phyloP scores from a whole-genome alignment of 2,797 vertebrate species.

The Delichon dasypus region DNA sequence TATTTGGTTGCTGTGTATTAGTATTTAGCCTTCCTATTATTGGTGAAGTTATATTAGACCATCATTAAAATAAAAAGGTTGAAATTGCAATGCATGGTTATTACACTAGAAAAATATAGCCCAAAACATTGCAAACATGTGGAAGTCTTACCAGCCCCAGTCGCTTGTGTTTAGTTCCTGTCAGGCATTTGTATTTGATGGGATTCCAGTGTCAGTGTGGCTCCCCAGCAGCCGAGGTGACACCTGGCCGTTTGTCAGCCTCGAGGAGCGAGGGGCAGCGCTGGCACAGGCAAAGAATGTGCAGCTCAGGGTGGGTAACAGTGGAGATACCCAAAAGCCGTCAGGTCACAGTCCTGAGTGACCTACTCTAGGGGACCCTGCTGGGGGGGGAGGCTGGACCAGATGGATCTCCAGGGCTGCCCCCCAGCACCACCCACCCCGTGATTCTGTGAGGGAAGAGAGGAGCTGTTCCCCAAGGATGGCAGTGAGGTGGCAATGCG shows the following conservation, averaged over 20 bases:
- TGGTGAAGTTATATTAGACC: background rate
- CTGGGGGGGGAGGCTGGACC: background rate
- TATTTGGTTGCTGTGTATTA: background rate
- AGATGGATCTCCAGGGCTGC: background rate
- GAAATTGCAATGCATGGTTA: background rate
- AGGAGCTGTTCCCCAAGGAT: background rate
- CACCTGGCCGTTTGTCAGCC: fast-evolving
- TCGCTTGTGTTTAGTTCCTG: background rate
- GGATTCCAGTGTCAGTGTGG: background rate
- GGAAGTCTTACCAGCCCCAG: background rate
- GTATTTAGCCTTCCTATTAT: constrained; percentile 32
- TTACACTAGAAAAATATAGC: background rate
- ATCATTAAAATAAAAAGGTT: constrained; percentile 18
- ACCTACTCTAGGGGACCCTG: background rate
- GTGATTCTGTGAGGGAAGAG: background rate
- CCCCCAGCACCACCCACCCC: fast-evolving
- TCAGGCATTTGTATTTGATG: background rate
- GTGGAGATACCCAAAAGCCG: background rate
- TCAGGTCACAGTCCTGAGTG: background rate
- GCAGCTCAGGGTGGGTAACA: background rate
- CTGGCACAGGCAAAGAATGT: background rate
- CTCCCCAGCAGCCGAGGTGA: background rate
- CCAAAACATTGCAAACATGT: background rate
- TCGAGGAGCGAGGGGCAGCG: fast-evolving
- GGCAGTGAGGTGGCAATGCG: background rate